Evolutionary conservation across 2,888 invertebrate species (phyloP).

Genomic region (Acanthosepion esculentum): DNA sequence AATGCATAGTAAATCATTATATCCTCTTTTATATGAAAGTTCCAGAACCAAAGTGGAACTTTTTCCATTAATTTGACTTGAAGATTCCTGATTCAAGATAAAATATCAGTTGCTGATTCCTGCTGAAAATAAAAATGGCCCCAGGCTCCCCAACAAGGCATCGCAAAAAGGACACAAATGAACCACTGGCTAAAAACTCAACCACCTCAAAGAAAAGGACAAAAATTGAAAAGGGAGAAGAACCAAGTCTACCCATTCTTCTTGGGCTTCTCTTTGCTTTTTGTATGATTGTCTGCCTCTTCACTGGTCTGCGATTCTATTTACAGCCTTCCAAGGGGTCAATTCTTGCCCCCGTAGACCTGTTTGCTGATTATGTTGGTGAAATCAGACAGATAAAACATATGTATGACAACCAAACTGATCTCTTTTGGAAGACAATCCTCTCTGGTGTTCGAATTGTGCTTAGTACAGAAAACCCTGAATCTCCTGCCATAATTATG

Average conservation of each 20-base stretch:
- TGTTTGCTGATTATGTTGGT: neutral
- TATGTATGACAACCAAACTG: neutral
- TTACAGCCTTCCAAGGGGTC: neutral
- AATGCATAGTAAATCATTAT: neutral
- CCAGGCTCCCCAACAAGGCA: neutral
- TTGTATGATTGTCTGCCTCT: neutral
- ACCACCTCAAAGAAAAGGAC: neutral
- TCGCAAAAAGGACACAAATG: neutral
- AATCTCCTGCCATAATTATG: neutral
- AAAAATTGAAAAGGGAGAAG: neutral
- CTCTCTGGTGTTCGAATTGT: neutral
- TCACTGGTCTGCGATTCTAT: neutral
- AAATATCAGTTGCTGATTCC: neutral
- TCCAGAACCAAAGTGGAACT: neutral
- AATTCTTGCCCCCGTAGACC: neutral
- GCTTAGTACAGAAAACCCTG: slow-evolving; percentile 11
- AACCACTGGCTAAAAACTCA: neutral
- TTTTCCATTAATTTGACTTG: neutral
- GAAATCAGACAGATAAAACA: neutral
- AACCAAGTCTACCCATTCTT: slow-evolving; percentile 10
- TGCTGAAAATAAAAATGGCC: neutral
- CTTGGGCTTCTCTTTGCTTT: neutral
- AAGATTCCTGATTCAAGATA: neutral
- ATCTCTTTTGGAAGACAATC: neutral
- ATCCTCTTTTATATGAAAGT: neutral